Evolutionary conservation across 1,140 invertebrate genomes (phyloP).

Genomic region (Sminthurides bifidus): DNA sequence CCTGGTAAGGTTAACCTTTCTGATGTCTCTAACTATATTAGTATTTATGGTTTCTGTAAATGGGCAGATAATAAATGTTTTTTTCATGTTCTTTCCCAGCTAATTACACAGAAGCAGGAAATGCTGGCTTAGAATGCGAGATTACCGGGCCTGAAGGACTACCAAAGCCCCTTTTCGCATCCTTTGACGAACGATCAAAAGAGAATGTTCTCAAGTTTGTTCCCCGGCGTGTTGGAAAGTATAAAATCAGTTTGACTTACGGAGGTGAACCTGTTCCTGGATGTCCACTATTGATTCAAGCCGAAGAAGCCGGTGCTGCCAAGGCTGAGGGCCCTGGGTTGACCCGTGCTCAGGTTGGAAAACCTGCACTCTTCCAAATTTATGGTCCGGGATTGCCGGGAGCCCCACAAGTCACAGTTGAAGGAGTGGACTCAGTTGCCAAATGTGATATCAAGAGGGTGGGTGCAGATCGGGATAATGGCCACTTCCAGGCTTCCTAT

Average conservation of each 20-base stretch:
- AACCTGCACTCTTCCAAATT: constrained; percentile 36
- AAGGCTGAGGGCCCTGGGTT: constrained; percentile 42
- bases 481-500: constrained; percentile 52
- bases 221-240: constrained; percentile 75
- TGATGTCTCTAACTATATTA: too few species aligned
- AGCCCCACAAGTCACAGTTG: constrained; percentile 39
- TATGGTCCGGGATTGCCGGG: constrained; percentile 44
- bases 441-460: constrained; percentile 42
- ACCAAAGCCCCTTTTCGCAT: constrained; percentile 38
- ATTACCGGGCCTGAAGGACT: constrained; percentile 79
- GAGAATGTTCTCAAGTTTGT: constrained; percentile 59
- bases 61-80: neutral
- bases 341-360: constrained; percentile 35
- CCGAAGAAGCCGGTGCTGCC: constrained; percentile 49
- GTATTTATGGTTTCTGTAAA: too few species aligned
- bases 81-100: constrained; percentile 46
- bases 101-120: constrained; percentile 70
- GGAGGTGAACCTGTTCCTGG: constrained; percentile 55
- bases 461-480: constrained; percentile 38
- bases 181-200: constrained; percentile 19
- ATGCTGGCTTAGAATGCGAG: constrained; percentile 77
- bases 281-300: constrained; percentile 34
- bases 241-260: constrained; percentile 76
- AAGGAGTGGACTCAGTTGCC: constrained; percentile 55
- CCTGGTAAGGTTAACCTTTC: constrained; percentile 47